Conservation (phyloP, 2,888 invertebrate species). For the Zelleria hepariella region DNA sequence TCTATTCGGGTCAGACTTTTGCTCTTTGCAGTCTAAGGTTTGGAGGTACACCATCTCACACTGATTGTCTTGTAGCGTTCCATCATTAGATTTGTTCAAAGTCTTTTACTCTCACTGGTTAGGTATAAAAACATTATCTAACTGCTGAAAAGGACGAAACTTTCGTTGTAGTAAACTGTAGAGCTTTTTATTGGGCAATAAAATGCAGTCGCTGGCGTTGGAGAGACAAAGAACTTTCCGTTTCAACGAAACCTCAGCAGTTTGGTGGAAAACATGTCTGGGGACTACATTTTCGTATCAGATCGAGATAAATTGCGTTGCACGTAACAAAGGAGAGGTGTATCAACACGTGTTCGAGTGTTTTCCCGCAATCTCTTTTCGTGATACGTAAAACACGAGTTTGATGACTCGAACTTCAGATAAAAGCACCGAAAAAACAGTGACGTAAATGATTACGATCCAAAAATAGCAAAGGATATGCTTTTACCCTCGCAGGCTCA, state of each 20-base stretch:
- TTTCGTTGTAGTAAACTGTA: background rate
- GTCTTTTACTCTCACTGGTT: background rate
- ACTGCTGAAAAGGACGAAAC: background rate
- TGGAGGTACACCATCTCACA: conserved; percentile 54
- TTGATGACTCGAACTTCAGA: background rate
- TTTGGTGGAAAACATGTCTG: background rate
- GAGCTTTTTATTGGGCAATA: background rate
- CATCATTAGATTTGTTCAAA: conserved; percentile 29
- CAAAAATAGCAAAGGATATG: background rate
- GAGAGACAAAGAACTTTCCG: background rate
- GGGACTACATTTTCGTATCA: background rate
- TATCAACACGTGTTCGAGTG: background rate
- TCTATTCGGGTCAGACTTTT: conserved; percentile 53
- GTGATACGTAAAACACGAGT: background rate
- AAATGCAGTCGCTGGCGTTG: background rate
- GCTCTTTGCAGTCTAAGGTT: conserved; percentile 13
- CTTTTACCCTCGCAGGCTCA: background rate
- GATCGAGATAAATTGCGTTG: background rate
- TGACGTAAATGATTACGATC: background rate
- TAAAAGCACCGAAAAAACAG: no score
- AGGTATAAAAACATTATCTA: conserved; percentile 57
- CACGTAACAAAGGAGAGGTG: background rate
- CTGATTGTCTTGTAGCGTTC: conserved; percentile 45
- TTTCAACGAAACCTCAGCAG: background rate
- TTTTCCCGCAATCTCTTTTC: background rate